Base-by-base conservation (phyloP, 2,888 invertebrate genomes). In the Blastobasis lacticolella region DNA sequence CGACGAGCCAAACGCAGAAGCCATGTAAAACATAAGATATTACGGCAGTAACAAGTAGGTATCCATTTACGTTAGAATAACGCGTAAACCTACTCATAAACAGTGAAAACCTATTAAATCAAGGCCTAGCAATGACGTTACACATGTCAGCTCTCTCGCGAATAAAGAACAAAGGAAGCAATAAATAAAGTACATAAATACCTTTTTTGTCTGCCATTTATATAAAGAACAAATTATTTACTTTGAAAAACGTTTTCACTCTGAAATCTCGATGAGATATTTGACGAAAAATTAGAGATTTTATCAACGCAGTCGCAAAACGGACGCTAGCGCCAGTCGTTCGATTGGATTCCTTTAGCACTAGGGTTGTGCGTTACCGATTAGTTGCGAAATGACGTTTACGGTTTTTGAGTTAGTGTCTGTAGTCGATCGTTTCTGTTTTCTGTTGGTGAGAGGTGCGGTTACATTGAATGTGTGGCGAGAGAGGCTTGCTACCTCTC, bases 191-290 rank as follows among this genome's bases (percentile, higher is more conserved):
- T 61, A 66, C 66, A 80, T 86, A 86, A 79, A 85, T 89, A 89
- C 89, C 89, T 89, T 89, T 89, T 70, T 89, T 89, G 75, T 89
- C 89, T 66, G 89, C 88, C 89, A 89, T 89, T 80, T 77, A 70
- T 71, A 73, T 60, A 68, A 71, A 74, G 62, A 74, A 73, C 62
- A 71, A 71, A 62, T 69, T 71, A 70, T 72, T 73, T 73, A 70
- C 56, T 66, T 67, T 56, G 69, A 66, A 69, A 67, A 71, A 68
- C 63, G 54, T 66, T 66, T 67, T 63, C 69, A 76, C 73, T 68
- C 71, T 63, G 58, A 52, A 51, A 51, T 48, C 56, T 64, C 56
- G 64, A 62, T 71, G 63, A 65, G 62, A 67, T 61, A 64, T 61
- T 23, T 61, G 62, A 56, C 57, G 64, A 62, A 57, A 64, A 69